phyloP scores from a whole-genome alignment of 2,797 vertebrate genomes.

The Sebastes vulpes region DNA sequence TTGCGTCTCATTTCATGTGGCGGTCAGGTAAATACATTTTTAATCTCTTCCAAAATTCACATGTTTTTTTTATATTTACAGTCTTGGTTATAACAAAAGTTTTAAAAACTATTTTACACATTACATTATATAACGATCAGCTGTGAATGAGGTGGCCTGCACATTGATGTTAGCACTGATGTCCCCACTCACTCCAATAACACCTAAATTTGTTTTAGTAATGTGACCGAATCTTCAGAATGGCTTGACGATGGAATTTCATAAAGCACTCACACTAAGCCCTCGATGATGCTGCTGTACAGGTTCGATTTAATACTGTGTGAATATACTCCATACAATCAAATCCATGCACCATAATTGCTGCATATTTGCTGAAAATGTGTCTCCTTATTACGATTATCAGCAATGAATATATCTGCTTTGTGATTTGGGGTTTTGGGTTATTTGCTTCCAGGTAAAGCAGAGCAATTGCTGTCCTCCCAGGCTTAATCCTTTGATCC shows the following conservation, averaged over 20 bases:
- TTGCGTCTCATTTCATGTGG: neutral
- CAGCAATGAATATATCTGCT: constrained; percentile 18
- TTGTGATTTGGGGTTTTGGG: constrained; percentile 39
- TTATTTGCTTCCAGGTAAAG: constrained; percentile 60
- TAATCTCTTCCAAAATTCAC: neutral
- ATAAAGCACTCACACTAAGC: neutral
- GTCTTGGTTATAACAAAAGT: too few species aligned
- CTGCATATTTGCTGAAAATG: constrained; percentile 11
- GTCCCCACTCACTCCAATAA: neutral
- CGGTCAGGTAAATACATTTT: too few species aligned
- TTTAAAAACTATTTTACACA: neutral
- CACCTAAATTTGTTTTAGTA: neutral
- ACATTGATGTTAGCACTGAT: neutral
- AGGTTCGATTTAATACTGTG: constrained; percentile 1
- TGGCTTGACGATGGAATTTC: neutral
- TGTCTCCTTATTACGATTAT: constrained; percentile 31
- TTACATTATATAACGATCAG: neutral
- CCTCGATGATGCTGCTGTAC: neutral
- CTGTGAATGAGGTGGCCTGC: neutral
- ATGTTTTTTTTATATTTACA: neutral
- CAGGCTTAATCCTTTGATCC: constrained; percentile 72
- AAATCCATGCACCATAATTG: constrained; percentile 28
- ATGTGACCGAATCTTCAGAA: neutral
- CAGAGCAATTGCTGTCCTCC: constrained; percentile 58
- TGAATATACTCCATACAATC: constrained; percentile 11